These are phyloP conservation scores for Rana temporaria DNA, from an alignment of 2,113 vertebrate species.

Conservation along the genomic window DNA sequence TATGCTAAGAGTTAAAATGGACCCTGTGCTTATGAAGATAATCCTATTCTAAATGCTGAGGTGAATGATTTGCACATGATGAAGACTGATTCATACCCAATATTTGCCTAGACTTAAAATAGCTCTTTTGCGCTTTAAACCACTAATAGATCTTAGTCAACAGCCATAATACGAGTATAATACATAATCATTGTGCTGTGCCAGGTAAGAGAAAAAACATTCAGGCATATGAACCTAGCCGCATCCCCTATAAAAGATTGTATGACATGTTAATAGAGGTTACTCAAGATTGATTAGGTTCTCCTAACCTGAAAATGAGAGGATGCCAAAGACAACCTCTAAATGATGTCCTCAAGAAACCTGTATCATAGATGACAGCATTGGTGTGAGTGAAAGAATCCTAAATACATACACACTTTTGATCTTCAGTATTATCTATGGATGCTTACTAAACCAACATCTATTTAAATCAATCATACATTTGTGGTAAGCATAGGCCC, in stretches of 20 bases:
- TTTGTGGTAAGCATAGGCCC: background rate
- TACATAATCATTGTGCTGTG: conserved; percentile 19
- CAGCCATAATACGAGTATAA: background rate
- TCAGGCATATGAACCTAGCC: conserved; percentile 4
- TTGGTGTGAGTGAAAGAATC: conserved; percentile 43
- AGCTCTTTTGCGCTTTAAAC: background rate
- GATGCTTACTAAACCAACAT: conserved; percentile 13
- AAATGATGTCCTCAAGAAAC: conserved; percentile 45
- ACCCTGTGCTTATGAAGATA: too few relatives aligned
- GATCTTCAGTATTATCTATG: background rate
- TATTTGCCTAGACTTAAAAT: conserved; percentile 2
- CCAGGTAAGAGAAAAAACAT: conserved; percentile 15
- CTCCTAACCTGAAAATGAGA: conserved; percentile 52
- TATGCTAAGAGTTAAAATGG: too few relatives aligned
- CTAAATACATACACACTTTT: conserved; percentile 21
- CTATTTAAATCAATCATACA: background rate
- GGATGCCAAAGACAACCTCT: conserved; percentile 38
- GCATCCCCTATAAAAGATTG: conserved; percentile 39
- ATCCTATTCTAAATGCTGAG: too few relatives aligned
- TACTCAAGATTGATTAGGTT: conserved; percentile 45
- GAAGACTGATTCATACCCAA: background rate
- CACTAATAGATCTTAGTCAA: conserved; percentile 34
- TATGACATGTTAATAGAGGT: conserved; percentile 46
- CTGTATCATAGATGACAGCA: conserved; percentile 35
- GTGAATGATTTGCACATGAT: background rate